Percentiles rank a stretch among this genome's conserved stretches.
Evolutionary conservation across 2,888 invertebrate species (phyloP).

Genomic region (Hypselothyrea guttata): DNA sequence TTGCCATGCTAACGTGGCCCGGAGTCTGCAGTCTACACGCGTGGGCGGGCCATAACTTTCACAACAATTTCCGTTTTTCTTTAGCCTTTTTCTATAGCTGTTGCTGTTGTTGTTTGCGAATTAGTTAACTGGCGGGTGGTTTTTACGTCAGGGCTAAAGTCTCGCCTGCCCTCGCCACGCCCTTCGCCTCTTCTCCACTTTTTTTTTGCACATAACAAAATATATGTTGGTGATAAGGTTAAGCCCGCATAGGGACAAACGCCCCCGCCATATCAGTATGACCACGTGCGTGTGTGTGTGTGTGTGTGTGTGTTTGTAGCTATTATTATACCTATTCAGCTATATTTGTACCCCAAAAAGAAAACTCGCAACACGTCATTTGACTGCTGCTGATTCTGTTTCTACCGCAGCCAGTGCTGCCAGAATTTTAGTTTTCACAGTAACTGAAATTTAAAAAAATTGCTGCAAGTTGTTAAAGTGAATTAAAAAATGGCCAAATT

Average conservation of each 20-base stretch:
- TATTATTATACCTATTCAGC: conserved; percentile 57
- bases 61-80: conserved; percentile 52
- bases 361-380: conserved; percentile 41
- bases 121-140: conserved; percentile 60
- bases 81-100: too few species aligned
- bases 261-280: conserved; percentile 41
- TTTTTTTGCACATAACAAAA: conserved; percentile 13
- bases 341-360: conserved; percentile 57
- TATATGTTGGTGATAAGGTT: conserved; percentile 56
- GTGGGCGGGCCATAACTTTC: conserved; percentile 51
- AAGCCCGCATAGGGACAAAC: conserved; percentile 61
- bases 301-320: conserved; percentile 19
- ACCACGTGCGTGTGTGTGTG: conserved; percentile 13
- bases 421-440: too few species aligned
- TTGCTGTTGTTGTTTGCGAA: conserved; percentile 23
- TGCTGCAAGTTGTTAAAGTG: too few species aligned
- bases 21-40: conserved; percentile 3
- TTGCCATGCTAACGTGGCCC: too few species aligned
- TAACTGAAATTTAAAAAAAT: too few species aligned
- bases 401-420: too few species aligned
- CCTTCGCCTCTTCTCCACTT: conserved; percentile 37
- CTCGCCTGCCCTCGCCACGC: conserved; percentile 45
- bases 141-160: conserved; percentile 55
- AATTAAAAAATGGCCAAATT: too few species aligned
- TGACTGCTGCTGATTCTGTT: conserved; percentile 13